These are phyloP conservation scores for Passer domesticus DNA, from an alignment of 2,113 vertebrate species.

Conservation along the genomic window DNA sequence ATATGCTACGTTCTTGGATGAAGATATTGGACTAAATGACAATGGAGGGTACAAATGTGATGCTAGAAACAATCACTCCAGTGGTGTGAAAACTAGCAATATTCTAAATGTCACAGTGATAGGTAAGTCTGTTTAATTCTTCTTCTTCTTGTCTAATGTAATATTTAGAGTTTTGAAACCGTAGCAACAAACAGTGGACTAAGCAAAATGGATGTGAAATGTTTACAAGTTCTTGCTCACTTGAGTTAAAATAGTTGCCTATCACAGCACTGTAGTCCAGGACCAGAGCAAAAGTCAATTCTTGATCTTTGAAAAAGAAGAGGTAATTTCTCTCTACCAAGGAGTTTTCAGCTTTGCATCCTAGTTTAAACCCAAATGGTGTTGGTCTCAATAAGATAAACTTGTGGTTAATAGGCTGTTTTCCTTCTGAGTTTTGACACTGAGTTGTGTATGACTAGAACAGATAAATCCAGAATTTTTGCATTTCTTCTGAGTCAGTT, in stretches of 20 bases:
- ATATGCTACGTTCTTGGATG: conserved; percentile 34
- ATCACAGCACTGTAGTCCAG: neutral
- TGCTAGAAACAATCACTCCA: conserved; percentile 59
- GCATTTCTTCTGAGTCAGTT: neutral
- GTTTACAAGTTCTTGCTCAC: neutral
- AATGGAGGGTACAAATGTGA: conserved; percentile 47
- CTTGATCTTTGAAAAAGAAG: neutral
- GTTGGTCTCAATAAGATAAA: neutral
- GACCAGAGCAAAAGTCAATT: neutral
- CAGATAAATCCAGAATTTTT: neutral
- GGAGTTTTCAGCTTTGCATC: neutral
- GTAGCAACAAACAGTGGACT: neutral
- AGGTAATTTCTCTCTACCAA: neutral
- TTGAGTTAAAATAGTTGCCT: neutral
- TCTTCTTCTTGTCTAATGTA: neutral
- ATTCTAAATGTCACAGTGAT: conserved; percentile 67
- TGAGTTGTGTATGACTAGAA: neutral
- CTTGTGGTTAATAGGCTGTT: neutral
- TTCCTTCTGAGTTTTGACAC: neutral
- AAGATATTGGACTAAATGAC: conserved; percentile 4
- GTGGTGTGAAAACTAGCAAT: conserved; percentile 29
- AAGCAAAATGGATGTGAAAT: neutral
- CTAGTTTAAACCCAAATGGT: neutral
- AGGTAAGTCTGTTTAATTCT: conserved; percentile 44
- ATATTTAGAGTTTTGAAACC: neutral